Evolutionary conservation across 2,797 vertebrate species (phyloP).

Genomic region (Nannoperca australis): DNA sequence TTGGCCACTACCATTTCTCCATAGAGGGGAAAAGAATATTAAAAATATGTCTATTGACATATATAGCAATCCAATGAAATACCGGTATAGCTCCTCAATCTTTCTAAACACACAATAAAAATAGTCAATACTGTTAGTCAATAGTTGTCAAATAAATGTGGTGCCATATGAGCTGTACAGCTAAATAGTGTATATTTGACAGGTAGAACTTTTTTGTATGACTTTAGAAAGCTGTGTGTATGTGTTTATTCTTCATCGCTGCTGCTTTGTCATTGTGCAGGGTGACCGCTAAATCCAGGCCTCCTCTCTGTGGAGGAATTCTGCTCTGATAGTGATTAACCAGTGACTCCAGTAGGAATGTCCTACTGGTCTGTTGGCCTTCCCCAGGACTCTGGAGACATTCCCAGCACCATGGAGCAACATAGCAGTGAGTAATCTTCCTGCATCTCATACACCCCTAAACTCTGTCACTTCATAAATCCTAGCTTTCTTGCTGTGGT

Average conservation of each 20-base stretch:
- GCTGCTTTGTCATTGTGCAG: slow-evolving; percentile 41
- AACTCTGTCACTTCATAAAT: too few relatives aligned
- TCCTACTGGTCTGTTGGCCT: slow-evolving; percentile 92
- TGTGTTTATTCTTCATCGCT: slow-evolving; percentile 3
- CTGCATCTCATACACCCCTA: too few relatives aligned
- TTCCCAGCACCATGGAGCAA: slow-evolving; percentile 81
- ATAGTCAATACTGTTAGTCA: neutral
- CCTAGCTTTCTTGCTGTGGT: neutral
- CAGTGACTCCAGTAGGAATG: slow-evolving; percentile 82
- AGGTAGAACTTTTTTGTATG: neutral
- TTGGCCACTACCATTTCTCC: neutral
- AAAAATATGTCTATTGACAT: too few relatives aligned
- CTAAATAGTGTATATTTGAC: neutral
- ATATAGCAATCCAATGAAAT: neutral
- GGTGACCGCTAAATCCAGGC: neutral
- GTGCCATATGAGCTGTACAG: neutral
- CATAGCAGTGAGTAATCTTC: slow-evolving; percentile 82
- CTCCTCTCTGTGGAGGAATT: slow-evolving; percentile 20
- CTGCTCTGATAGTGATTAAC: slow-evolving; percentile 17
- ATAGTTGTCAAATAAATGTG: neutral
- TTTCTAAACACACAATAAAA: neutral
- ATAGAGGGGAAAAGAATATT: too few relatives aligned
- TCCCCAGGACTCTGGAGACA: slow-evolving; percentile 78
- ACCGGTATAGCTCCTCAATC: neutral
- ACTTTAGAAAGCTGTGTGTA: neutral